phyloP scores from a whole-genome alignment of 2,797 vertebrate genomes.

The Cynodonichthys magdalenae region DNA sequence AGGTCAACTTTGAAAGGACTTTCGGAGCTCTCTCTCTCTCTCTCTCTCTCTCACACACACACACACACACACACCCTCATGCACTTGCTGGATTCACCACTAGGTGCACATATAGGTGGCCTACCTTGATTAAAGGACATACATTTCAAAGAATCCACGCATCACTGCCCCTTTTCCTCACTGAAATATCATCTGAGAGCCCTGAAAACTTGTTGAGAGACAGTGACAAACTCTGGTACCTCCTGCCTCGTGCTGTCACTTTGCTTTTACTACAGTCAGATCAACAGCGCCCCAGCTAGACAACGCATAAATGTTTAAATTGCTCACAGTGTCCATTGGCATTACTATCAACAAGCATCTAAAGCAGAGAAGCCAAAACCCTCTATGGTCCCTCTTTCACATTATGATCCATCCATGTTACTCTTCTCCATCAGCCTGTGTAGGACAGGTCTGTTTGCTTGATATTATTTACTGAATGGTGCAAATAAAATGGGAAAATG shows the following conservation, averaged over 20 bases:
- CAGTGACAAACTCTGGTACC: constrained; percentile 68
- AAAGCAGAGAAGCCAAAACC: constrained; percentile 68
- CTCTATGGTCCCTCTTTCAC: constrained; percentile 67
- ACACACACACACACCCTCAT: constrained; percentile 6
- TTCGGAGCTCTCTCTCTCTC: constrained; percentile 17
- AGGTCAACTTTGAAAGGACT: constrained; percentile 72
- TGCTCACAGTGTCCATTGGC: constrained; percentile 85
- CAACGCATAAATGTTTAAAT: constrained; percentile 91
- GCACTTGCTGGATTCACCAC: constrained; percentile 17
- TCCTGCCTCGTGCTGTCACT: constrained; percentile 83
- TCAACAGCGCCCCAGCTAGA: constrained; percentile 81
- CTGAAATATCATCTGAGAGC: constrained; percentile 43
- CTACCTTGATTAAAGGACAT: constrained; percentile 48
- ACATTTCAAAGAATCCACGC: constrained; percentile 14
- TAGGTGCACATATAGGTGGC: constrained; percentile 38
- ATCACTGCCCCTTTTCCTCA: constrained; percentile 20
- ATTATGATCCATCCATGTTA: constrained; percentile 63
- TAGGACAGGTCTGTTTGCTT: constrained; percentile 55
- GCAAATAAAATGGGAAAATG: background rate
- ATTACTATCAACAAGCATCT: constrained; percentile 86
- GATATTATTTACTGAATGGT: constrained; percentile 34
- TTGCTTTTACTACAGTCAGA: constrained; percentile 83
- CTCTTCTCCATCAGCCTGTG: constrained; percentile 52
- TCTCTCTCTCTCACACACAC: too few species aligned
- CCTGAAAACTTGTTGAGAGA: constrained; percentile 65